phyloP scores from a whole-genome alignment of 1,140 invertebrate genomes.

The Chionoecetes opilio region DNA sequence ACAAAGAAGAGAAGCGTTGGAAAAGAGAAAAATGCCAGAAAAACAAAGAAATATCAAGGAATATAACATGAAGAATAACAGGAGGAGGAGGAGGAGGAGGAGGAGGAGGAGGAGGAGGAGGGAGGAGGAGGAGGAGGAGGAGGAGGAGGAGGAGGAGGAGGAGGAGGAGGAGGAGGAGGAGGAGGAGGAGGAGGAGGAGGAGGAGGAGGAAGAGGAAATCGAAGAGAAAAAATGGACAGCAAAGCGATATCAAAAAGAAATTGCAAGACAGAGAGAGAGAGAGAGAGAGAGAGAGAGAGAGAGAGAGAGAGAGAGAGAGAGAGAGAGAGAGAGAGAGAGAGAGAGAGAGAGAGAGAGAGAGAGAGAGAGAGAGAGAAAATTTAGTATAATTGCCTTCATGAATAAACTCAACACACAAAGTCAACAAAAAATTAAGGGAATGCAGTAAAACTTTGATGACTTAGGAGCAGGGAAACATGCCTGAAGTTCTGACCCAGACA shows the following conservation, averaged over 20 bases:
- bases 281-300: conserved; percentile 60
- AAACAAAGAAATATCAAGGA: background rate
- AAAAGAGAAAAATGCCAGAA: background rate
- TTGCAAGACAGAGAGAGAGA: conserved; percentile 29
- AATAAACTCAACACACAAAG: no score
- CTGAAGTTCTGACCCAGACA: no score
- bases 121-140: background rate
- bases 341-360: conserved; percentile 11
- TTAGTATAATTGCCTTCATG: no score
- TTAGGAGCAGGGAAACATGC: no score
- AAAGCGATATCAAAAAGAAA: background rate
- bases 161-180: background rate
- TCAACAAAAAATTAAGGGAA: no score
- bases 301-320: conserved; percentile 60
- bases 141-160: background rate
- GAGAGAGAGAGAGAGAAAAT: conserved; percentile 3
- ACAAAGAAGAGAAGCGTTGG: background rate
- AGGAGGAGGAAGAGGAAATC: background rate
- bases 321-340: conserved; percentile 49
- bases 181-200: conserved; percentile 4
- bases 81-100: background rate
- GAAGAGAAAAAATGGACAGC: no score
- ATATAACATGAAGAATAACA: background rate
- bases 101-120: background rate
- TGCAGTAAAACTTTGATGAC: no score